Conservation (phyloP, 1,140 invertebrate genomes). For the Rhopalosiphum maidis region DNA sequence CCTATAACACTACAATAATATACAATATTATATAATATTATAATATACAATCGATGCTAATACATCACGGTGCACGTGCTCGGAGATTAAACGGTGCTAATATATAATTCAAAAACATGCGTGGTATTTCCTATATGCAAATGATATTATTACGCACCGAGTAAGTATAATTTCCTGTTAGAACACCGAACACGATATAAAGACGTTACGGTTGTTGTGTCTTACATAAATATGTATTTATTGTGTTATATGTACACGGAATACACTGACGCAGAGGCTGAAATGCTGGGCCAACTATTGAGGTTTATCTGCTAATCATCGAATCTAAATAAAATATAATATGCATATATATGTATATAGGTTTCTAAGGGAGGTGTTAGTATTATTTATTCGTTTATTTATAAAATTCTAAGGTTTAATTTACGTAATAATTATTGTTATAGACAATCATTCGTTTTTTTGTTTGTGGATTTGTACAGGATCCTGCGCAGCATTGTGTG, state of each 20-base stretch:
- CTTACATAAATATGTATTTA: background rate
- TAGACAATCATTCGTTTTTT: too few relatives aligned
- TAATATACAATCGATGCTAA: background rate
- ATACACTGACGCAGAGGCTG: background rate
- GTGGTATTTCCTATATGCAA: constrained; percentile 1
- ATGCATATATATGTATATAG: too few relatives aligned
- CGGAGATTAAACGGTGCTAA: background rate
- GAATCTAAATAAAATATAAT: too few relatives aligned
- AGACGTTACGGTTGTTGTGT: background rate
- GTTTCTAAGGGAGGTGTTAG: too few relatives aligned
- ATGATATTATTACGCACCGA: background rate
- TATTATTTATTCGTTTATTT: too few relatives aligned
- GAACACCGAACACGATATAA: background rate
- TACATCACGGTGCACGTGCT: background rate
- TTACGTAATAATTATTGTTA: too few relatives aligned
- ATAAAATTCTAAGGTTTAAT: too few relatives aligned
- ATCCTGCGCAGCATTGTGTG: too few relatives aligned
- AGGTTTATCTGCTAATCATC: too few relatives aligned
- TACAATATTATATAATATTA: background rate
- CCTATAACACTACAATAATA: too few relatives aligned
- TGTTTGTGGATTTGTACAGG: too few relatives aligned
- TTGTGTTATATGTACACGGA: background rate
- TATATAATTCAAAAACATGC: constrained; percentile 17
- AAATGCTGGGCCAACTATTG: too few relatives aligned
- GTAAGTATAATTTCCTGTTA: background rate